Evolutionary conservation across 2,797 vertebrate species (phyloP).

Genomic region (Sebastes itinus): DNA sequence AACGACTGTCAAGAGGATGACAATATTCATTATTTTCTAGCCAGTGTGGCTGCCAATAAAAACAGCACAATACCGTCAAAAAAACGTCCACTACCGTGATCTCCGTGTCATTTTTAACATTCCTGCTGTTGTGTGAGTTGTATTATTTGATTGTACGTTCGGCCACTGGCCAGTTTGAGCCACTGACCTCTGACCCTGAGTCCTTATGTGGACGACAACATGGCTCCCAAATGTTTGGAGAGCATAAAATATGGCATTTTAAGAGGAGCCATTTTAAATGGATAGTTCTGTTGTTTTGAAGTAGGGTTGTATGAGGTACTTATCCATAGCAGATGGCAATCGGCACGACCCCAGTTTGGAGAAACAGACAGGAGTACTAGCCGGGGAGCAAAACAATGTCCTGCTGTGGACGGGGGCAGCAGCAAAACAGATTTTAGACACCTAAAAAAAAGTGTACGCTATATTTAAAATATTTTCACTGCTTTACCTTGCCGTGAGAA

Average conservation of each 20-base stretch:
- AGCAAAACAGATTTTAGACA: not conserved
- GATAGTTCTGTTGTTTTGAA: not conserved
- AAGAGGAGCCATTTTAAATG: not conserved
- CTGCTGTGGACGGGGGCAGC: not conserved
- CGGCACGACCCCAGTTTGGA: not conserved
- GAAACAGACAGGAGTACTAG: not conserved
- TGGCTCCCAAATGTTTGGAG: constrained; percentile 54
- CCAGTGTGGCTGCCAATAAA: constrained; percentile 36
- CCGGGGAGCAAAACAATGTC: not conserved
- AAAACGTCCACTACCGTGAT: not conserved
- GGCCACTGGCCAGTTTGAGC: constrained; percentile 4
- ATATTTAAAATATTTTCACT: not conserved
- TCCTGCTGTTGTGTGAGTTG: not conserved
- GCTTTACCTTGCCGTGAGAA: not conserved
- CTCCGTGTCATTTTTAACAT: constrained; percentile 6
- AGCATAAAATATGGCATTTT: constrained; percentile 47
- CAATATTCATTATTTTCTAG: constrained; percentile 52
- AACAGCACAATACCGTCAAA: constrained; percentile 26
- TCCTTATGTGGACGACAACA: constrained; percentile 18
- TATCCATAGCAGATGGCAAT: not conserved
- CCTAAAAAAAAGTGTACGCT: not conserved
- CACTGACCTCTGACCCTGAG: constrained; percentile 12
- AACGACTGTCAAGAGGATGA: constrained; percentile 49
- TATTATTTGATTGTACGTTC: constrained; percentile 9
- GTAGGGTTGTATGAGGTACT: not conserved